Base-by-base conservation (phyloP, 2,888 invertebrate species). In the Ennomos erosarius region DNA sequence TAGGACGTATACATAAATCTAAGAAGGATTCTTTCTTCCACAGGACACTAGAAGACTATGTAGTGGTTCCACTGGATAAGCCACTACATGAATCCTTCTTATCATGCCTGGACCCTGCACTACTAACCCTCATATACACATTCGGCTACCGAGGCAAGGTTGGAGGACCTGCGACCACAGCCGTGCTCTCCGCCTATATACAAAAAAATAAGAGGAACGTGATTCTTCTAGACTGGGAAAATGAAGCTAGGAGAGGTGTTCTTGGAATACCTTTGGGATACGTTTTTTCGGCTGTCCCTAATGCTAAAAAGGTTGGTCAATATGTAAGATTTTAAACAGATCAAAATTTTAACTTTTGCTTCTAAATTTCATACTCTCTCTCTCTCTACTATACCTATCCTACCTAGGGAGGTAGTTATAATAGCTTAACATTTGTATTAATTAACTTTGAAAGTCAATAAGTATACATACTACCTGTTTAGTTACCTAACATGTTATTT, bases 151-250 rank as follows among this genome's bases (percentile, higher is more conserved):
- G 84, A 16, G 92, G 92, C 9, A 78, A 71, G 26, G 62, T 67
- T 0, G 50, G 70, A 4, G 91, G 91, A 0, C 88, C 88, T 0
- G 92, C 90, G 0, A 90, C 92, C 12, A 86, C 75, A 0, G 85
- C 90, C 0, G 79, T 93, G 0, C 67, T 91, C 8, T 55, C 66
- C 1, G 83, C 89, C 1, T 90, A 90, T 60, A 69, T 92, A 45
- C 68, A 69, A 1, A 87, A 75, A 49, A 84, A 64, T 71, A 91
- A 87, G 71, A 81, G 82, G 43, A 93, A 93, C 62, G 82, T 92
- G 0, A 55, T 92, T 1, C 81, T 92, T 0, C 56, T 92, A 10
- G 90, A 92, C 55, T 92, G 92, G 92, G 84, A 91, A 56, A 79
- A 87, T 35, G 91, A 92, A 64, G 91, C 92, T 0, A 78, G 67